Conservation (phyloP, 1,140 invertebrate species). For the Samia ricini region DNA sequence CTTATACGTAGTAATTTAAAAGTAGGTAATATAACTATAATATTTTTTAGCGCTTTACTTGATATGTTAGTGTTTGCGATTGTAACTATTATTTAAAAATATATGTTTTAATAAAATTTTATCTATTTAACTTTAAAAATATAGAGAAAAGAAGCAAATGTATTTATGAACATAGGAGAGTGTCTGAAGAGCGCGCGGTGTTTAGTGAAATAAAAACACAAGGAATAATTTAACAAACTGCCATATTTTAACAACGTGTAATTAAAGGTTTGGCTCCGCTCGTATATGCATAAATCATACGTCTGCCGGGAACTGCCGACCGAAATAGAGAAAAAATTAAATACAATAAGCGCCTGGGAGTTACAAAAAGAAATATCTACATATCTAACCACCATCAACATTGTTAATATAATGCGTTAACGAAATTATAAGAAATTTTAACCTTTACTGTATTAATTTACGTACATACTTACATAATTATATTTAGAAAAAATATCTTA, state of each 20-base stretch:
- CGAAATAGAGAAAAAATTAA: constrained; percentile 77
- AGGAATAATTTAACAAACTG: constrained; percentile 75
- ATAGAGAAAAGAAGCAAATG: not conserved
- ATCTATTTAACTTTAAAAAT: not conserved
- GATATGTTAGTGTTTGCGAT: no score
- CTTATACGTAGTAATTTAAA: no score
- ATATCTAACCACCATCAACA: not conserved
- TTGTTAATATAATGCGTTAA: constrained; percentile 8
- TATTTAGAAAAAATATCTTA: no score
- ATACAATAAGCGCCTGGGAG: constrained; percentile 66
- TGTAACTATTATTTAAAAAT: no score
- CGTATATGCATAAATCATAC: constrained; percentile 76
- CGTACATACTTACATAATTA: no score
- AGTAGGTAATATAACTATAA: no score
- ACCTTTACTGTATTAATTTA: not conserved
- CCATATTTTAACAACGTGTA: constrained; percentile 78
- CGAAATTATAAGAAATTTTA: not conserved
- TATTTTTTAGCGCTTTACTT: no score
- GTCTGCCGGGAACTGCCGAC: constrained; percentile 71
- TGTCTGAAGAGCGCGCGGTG: constrained; percentile 46
- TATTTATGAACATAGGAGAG: not conserved
- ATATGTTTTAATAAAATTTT: not conserved
- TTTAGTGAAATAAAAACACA: constrained; percentile 71
- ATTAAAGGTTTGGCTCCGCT: constrained; percentile 75
- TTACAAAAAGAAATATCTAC: constrained; percentile 27